Conservation (phyloP, 1,140 invertebrate genomes). For the Acromyrmex heyeri region DNA sequence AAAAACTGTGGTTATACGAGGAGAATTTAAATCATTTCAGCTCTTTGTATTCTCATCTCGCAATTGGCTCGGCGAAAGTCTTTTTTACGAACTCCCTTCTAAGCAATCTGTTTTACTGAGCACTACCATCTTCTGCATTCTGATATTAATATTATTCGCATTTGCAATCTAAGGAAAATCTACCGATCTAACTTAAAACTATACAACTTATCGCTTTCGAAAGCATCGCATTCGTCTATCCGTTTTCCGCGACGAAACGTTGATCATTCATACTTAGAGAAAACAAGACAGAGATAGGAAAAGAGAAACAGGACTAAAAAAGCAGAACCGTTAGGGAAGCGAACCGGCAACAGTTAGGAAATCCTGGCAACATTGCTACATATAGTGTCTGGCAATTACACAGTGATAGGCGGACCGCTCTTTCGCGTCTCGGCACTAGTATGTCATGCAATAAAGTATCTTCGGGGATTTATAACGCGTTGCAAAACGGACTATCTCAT, state of each 20-base stretch:
- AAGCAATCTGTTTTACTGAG: background rate
- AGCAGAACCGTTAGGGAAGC: conserved; percentile 22
- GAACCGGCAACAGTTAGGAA: conserved; percentile 58
- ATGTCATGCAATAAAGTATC: conserved; percentile 64
- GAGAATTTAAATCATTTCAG: conserved; percentile 48
- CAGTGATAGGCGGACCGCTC: conserved; percentile 61
- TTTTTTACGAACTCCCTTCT: background rate
- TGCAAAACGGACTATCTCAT: conserved; percentile 62
- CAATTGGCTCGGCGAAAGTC: conserved; percentile 30
- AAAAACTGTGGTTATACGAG: conserved; percentile 23
- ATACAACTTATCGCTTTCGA: background rate
- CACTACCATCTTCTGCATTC: background rate
- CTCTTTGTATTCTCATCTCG: conserved; percentile 39
- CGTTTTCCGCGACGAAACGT: conserved; percentile 13
- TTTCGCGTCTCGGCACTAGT: conserved; percentile 38
- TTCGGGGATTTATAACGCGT: conserved; percentile 65
- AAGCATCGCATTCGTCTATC: background rate
- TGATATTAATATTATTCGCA: background rate
- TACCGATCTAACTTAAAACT: background rate
- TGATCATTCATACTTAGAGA: background rate
- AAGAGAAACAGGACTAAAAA: background rate
- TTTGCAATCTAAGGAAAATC: background rate
- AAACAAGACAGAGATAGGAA: conserved; percentile 43
- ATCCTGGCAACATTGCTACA: conserved; percentile 65
- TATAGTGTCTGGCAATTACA: conserved; percentile 64